Base-by-base conservation (phyloP, 2,113 vertebrate species). In the Nettapus auritus region DNA sequence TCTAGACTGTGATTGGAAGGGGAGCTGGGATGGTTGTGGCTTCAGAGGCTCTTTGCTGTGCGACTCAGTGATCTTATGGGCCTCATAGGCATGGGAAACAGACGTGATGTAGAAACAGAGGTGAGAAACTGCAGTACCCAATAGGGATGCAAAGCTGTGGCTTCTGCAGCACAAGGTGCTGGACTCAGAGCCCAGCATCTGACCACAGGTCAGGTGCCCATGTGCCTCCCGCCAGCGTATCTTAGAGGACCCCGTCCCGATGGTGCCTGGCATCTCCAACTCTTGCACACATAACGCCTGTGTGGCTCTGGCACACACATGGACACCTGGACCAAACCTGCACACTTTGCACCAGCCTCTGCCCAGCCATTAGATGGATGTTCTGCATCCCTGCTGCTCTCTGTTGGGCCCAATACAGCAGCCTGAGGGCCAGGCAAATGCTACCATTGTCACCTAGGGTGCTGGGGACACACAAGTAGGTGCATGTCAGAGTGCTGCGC, bases 1-100 rank as follows among this genome's bases (percentile, higher is more conserved):
- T 63, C 25, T 1, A 8, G 42, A 29, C n/a, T 1, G 0, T 0
- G 0, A 0, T 0, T 34, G 36, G 75, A 70, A 69, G 56, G 55
- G 42, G 28, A 55, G 12, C 36, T 53, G 81, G 62, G 66, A 4
- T 13, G 18, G 11, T n/a, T 48, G 73, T 0, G 0, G n/a, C 53
- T 64, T 1, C 23, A 38, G 56, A 44, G 44, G 36, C 7, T 82
- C 36, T 50, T 59, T 42, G 40, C 28, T 16, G 18, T 19, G 26
- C 63, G 42, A 19, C 6, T 42, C 5, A 5, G 31, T 29, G 46
- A 33, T 31, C 36, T 38, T 20, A 11, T 3, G 57, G 36, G 42
- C 2, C 62, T 74, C 13, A 9, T 10, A 15, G 42, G 44, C 23
- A 5, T 0, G 8, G 19, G 17, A 50, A 55, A 66, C 25, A 36